phyloP scores from a whole-genome alignment of 1,140 invertebrate species.

The Danaus plexippus region DNA sequence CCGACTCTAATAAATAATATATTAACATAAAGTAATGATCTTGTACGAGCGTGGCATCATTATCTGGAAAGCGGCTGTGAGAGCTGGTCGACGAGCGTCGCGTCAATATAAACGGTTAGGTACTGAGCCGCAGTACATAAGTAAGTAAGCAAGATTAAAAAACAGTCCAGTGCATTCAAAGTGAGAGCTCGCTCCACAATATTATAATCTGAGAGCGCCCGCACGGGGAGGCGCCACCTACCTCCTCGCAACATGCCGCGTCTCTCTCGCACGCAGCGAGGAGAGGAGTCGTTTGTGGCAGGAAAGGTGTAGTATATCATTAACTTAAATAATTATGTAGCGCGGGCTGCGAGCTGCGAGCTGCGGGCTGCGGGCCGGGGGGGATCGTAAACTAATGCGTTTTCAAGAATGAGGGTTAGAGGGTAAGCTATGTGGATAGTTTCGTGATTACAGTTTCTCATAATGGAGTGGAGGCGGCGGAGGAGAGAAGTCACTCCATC shows the following conservation, averaged over 20 bases:
- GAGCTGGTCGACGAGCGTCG: background rate
- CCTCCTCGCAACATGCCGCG: too few relatives aligned
- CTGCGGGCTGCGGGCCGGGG: slow-evolving; percentile 11
- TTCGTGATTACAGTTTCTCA: slow-evolving; percentile 57
- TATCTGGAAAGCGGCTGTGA: too few relatives aligned
- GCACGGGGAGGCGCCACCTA: slow-evolving; percentile 16
- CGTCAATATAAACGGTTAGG: slow-evolving; percentile 15
- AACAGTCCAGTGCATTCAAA: slow-evolving; percentile 38
- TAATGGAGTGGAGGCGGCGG: slow-evolving; percentile 45
- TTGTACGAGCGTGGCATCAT: too few relatives aligned
- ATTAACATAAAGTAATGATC: too few relatives aligned
- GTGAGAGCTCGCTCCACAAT: slow-evolving; percentile 34
- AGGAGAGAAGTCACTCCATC: slow-evolving; percentile 36
- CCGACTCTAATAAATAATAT: too few relatives aligned
- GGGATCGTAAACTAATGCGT: slow-evolving; percentile 23
- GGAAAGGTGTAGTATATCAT: slow-evolving; percentile 64
- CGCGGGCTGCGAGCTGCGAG: slow-evolving; percentile 23
- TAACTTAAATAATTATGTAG: slow-evolving; percentile 67
- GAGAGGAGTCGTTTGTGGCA: slow-evolving; percentile 54
- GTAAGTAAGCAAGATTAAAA: slow-evolving; percentile 49
- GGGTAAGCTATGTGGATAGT: slow-evolving; percentile 36
- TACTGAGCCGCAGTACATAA: slow-evolving; percentile 35
- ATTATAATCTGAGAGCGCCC: slow-evolving; percentile 49
- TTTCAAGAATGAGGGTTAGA: slow-evolving; percentile 6
- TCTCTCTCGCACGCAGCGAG: slow-evolving; percentile 26